Percentiles rank a stretch among this genome's conserved stretches.
Evolutionary conservation across 2,888 invertebrate species (phyloP).

Genomic region (Drosophila austrosaltans): DNA sequence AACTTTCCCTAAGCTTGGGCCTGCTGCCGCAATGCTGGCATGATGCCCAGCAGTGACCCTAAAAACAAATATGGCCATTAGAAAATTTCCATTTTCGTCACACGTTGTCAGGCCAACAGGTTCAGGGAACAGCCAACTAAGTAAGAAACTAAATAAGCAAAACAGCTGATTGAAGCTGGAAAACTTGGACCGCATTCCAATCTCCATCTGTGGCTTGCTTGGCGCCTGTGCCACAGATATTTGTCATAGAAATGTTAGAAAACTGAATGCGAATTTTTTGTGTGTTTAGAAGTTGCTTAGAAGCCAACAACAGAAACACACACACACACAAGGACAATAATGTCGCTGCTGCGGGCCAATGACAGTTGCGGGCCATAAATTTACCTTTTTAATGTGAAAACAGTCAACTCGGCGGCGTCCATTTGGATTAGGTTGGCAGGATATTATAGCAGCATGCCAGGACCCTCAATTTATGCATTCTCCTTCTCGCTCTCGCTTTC

Average conservation of each 20-base stretch:
- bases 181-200: conserved; percentile 60
- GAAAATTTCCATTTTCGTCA: conserved; percentile 83
- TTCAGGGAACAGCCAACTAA: conserved; percentile 8
- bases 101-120: conserved; percentile 79
- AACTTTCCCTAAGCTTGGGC: conserved; percentile 2
- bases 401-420: conserved; percentile 83
- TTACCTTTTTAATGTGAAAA: conserved; percentile 82
- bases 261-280: conserved; percentile 56
- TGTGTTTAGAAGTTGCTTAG: conserved; percentile 62
- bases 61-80: conserved; percentile 49
- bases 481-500: conserved; percentile 10
- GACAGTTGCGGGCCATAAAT: conserved; percentile 68
- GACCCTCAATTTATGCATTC: not conserved
- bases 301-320: conserved; percentile 19
- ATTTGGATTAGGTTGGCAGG: conserved; percentile 78
- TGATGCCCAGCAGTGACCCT: conserved; percentile 32
- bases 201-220: conserved; percentile 63
- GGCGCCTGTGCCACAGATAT: conserved; percentile 81
- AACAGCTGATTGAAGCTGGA: conserved; percentile 20
- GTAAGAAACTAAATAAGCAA: not conserved
- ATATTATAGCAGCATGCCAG: not conserved
- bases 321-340: conserved; percentile 10
- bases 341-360: conserved; percentile 16
- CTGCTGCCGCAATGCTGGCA: not conserved
- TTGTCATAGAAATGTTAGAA: conserved; percentile 82